Base-by-base conservation (phyloP, 2,113 vertebrate genomes). In the Thunnus maccoyii region DNA sequence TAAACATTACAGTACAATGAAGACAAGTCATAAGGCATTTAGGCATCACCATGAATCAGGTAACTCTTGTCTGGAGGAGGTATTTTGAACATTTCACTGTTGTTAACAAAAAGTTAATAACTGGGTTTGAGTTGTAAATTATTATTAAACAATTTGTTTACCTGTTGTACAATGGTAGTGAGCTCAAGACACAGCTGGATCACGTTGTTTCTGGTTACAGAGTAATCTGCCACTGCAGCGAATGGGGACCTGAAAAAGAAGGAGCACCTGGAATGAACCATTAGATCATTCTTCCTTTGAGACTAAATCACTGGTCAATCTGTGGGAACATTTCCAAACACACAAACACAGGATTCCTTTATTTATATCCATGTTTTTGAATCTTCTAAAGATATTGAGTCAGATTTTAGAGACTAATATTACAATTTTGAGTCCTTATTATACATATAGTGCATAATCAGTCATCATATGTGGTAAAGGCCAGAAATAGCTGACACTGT, bases 161-260 rank as follows among this genome's bases (percentile, higher is more conserved):
- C 98, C 98, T 99, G 98, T 86, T 99, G 98, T 82, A 99, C 98
- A 50, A 97, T 96, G 15, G 98, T 99, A 1, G 98, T 99, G 81
- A 99, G 94, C 88, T 99, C 98, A 78, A 99, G 94, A 94, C 98
- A 99, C 41, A 99, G 96, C 86, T 99, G 98, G 90, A 99, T 99
- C 78, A 99, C 97, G 85, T 97, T 98, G 92, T 99, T 99, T 92
- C 98, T 97, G 61, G 96, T 98, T 89, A 96, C 88, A 3, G 97
- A 97, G 89, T 98, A 99, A 91, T 99, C 98, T 13, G 97, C 96
- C 86, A 99, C 97, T n/a, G 97, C 97, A 51, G 98, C 97, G 88
- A 99, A 99, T 0, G 98, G 98, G 64, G 98, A 96, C 93, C 98
- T 99, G 92, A 88, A 95, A 95, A 91, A 95, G 91, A 94, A 97